Evolutionary conservation across 2,888 invertebrate genomes (phyloP), one percentile per base, ranked within the genome.

Genomic region (Protophormia terraenovae): DNA sequence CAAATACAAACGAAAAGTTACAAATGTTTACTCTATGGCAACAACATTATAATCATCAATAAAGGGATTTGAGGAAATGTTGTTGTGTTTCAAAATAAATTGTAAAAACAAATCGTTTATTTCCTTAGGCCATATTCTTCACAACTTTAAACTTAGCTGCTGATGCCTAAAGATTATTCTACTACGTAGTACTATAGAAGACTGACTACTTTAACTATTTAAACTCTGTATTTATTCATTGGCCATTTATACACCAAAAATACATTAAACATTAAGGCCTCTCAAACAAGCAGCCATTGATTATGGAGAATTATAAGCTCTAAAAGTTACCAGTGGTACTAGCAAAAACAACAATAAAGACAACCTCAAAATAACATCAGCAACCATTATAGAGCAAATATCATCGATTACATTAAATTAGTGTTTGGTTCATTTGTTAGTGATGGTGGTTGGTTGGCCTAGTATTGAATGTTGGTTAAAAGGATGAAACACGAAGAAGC

Each of bases 1-100:
- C 16, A 67, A 53, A 53, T 32, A 71, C 24, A 7, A 38, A 29
- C 22, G 14, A 62, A 58, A 58, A 47, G 22, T 53, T 45, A 64
- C 12, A 66, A 58, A 72, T 58, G 32, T 27, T 27, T 38, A 7
- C 60, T 10, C 60, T 10, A 55, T 6, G 24, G 29, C 50, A 62
- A 67, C 69, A 77, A 60, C 60, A 78, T 79, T 75, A 71, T 60
- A 81, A 62, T 88, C 89, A 87, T 90, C 89, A 89, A 90, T 90
- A 90, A 90, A 89, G 88, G 89, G 90, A 90, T 90, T 90, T 90
- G 87, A 87, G 87, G 87, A 88, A 90, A 84, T 86, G 76, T 86
- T 53, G n/a, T 38, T 47, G 58, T 73, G 64, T 64, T 41, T 64
- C 53, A 79, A 85, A 82, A 85, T 79, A 82, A 75, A 79, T 69